phyloP scores from a whole-genome alignment of 2,113 vertebrate genomes.

The Lagenorhynchus albirostris region DNA sequence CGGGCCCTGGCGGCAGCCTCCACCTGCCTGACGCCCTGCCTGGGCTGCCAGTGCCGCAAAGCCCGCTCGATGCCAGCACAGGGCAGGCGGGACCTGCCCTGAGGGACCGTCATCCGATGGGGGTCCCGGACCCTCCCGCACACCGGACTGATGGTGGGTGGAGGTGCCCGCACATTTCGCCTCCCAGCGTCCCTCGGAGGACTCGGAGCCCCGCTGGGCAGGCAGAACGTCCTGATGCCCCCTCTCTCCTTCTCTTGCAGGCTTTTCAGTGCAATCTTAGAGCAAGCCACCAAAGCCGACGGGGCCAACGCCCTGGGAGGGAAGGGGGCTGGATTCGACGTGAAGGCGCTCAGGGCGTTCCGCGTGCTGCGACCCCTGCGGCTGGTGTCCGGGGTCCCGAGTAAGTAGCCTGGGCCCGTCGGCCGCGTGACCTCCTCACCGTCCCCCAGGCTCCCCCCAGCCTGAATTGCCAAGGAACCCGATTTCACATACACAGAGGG shows the following conservation, averaged over 20 bases:
- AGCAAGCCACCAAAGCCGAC: conserved; percentile 98
- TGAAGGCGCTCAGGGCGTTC: conserved; percentile 98
- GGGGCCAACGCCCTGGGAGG: conserved; percentile 95
- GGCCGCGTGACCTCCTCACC: background rate
- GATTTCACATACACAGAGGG: background rate
- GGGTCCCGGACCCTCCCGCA: background rate
- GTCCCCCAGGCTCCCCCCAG: background rate
- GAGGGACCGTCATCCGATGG: background rate
- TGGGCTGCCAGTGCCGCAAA: background rate
- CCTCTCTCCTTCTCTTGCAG: conserved; percentile 81
- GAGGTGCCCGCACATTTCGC: background rate
- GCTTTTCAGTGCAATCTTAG: conserved; percentile 99
- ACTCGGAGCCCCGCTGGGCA: background rate
- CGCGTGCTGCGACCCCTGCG: conserved; percentile 95
- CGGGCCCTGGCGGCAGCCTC: too few species aligned
- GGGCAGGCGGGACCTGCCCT: too few species aligned
- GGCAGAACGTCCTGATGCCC: conserved; percentile 6
- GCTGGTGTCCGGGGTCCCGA: conserved; percentile 98
- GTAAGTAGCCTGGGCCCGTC: conserved; percentile 84
- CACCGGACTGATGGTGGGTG: background rate
- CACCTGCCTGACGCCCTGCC: background rate
- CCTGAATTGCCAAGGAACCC: background rate
- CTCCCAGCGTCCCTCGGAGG: background rate
- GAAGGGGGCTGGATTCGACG: conserved; percentile 97
- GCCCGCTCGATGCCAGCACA: background rate